These are phyloP conservation scores for cat (Felis catus) DNA, from an alignment of 2,113 vertebrate genomes.

Conservation along the genomic window DNA sequence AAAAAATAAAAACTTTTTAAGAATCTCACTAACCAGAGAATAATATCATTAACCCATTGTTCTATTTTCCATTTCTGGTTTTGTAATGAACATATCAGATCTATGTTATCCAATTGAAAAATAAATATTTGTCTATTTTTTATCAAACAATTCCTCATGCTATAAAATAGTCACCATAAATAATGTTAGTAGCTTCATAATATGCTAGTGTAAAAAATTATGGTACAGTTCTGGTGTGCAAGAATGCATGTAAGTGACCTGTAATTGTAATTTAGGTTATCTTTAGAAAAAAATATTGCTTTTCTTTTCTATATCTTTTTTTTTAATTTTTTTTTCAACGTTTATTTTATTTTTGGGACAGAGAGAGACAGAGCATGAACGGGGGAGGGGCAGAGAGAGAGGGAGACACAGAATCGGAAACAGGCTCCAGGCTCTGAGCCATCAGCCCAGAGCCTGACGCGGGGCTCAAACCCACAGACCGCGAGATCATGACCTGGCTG, in stretches of 20 bases:
- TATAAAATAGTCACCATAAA: background rate
- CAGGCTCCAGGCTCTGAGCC: too few species aligned
- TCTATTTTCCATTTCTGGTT: background rate
- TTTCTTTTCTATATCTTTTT: background rate
- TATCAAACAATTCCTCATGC: background rate
- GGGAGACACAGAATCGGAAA: too few species aligned
- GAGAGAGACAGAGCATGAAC: too few species aligned
- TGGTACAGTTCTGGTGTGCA: background rate
- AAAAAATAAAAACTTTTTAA: background rate
- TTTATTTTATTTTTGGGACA: too few species aligned
- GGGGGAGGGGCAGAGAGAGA: too few species aligned
- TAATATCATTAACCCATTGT: background rate
- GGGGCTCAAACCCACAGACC: too few species aligned
- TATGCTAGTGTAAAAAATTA: background rate
- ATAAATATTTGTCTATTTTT: background rate
- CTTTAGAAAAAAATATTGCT: background rate
- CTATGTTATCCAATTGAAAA: background rate
- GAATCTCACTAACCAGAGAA: background rate
- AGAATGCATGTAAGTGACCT: background rate
- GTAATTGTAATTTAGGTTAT: background rate
- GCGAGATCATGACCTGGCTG: too few species aligned
- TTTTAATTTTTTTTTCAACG: too few species aligned
- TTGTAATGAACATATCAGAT: background rate
- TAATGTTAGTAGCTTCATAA: background rate
- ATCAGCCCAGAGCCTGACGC: too few species aligned